Percentiles rank a stretch among this genome's conserved stretches.
Conservation (phyloP, 2,888 invertebrate species). For the Lasioglossum figueresi region DNA sequence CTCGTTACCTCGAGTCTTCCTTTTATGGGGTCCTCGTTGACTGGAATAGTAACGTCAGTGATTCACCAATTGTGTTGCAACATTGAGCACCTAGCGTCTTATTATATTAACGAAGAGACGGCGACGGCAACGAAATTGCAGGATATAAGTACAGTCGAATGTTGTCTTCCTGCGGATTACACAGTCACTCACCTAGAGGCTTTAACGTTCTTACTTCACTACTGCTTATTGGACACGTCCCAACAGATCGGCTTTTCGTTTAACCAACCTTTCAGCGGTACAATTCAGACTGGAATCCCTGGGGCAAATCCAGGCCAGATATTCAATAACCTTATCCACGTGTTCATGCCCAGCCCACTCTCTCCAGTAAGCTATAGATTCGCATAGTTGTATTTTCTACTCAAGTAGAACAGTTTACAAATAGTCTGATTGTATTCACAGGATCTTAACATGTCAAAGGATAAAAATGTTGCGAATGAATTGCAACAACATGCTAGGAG, state of each 20-base stretch:
- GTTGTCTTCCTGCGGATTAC: conserved; percentile 90
- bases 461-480: conserved; percentile 81
- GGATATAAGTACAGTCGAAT: conserved; percentile 81
- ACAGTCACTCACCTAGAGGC: conserved; percentile 91
- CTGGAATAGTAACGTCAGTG: conserved; percentile 91
- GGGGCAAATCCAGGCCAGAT: conserved; percentile 89
- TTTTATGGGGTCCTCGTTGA: conserved; percentile 91
- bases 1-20: conserved; percentile 92
- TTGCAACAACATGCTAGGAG: conserved; percentile 87
- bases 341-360: conserved; percentile 89
- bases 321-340: conserved; percentile 92
- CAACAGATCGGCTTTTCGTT: conserved; percentile 86
- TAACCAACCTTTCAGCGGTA: conserved; percentile 85
- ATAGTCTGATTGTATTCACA: conserved; percentile 51
- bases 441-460: conserved; percentile 80
- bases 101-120: conserved; percentile 79
- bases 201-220: conserved; percentile 91
- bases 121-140: conserved; percentile 70
- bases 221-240: conserved; percentile 90
- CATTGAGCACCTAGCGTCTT: conserved; percentile 86
- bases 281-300: conserved; percentile 85
- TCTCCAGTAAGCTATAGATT: conserved; percentile 79
- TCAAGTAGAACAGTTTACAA: background rate
- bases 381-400: background rate
- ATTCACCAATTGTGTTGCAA: conserved; percentile 92